Conservation (phyloP, 2,797 vertebrate genomes). For the Heliangelus exortis region DNA sequence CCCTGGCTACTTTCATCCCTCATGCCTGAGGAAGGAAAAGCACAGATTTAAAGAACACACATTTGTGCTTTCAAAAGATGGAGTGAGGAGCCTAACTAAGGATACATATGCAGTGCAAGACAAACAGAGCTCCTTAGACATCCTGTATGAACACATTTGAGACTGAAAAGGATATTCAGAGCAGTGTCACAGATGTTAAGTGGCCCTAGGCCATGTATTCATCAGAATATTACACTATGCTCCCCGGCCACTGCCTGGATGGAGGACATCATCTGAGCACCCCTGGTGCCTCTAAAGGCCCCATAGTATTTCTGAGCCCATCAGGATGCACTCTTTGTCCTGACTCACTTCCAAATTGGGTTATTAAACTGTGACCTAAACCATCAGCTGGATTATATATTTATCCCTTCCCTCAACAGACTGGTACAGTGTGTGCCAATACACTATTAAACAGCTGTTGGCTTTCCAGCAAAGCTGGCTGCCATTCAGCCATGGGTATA, state of each 20-base stretch:
- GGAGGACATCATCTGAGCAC: neutral
- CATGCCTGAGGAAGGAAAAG: neutral
- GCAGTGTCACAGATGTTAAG: neutral
- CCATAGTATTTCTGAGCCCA: neutral
- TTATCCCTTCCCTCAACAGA: neutral
- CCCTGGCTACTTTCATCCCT: neutral
- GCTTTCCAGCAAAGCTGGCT: slow-evolving; percentile 33
- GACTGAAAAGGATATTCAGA: neutral
- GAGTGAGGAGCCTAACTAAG: neutral
- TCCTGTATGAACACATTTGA: neutral
- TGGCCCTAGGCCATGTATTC: neutral
- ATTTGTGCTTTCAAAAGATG: neutral
- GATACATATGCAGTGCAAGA: neutral
- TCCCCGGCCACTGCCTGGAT: neutral
- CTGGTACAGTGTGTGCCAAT: neutral
- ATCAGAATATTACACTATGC: neutral
- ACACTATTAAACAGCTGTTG: slow-evolving; percentile 35
- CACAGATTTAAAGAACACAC: neutral
- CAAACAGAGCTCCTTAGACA: neutral
- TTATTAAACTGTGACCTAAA: neutral
- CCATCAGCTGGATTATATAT: neutral
- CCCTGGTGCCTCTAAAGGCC: neutral
- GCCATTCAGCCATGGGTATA: slow-evolving; percentile 18
- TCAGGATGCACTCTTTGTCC: neutral
- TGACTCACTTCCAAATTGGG: neutral